Evolutionary conservation across 2,888 invertebrate genomes (phyloP).

Genomic region (Phortica magna): DNA sequence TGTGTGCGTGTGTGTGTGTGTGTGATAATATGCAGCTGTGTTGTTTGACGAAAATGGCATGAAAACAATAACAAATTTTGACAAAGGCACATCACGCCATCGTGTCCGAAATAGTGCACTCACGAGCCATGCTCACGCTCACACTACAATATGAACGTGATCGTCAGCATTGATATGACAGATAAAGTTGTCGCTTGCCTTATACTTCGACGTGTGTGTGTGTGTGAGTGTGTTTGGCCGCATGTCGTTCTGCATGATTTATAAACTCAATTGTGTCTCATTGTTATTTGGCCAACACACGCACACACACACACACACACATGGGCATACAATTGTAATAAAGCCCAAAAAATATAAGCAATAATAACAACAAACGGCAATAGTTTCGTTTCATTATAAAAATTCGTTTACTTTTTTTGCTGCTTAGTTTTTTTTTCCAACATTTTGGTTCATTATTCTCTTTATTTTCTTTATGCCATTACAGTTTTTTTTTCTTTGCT

Average conservation of each 20-base stretch:
- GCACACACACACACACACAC: neutral
- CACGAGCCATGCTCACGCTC: neutral
- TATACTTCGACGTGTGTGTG: neutral
- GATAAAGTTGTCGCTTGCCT: constrained; percentile 52
- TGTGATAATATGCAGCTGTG: constrained; percentile 24
- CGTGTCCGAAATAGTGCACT: neutral
- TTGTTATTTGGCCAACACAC: constrained; percentile 6
- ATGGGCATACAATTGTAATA: neutral
- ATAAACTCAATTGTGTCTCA: constrained; percentile 52
- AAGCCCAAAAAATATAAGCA: neutral
- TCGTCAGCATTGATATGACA: constrained; percentile 12
- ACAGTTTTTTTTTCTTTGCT: no score
- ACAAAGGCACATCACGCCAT: neutral
- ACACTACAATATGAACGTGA: neutral
- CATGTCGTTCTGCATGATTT: constrained; percentile 60
- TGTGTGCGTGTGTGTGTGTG: neutral
- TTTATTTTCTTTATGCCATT: neutral
- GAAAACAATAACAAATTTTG: constrained; percentile 55
- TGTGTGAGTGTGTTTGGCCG: neutral
- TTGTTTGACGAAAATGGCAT: neutral
- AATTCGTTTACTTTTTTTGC: neutral
- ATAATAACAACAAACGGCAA: neutral
- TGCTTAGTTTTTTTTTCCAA: neutral
- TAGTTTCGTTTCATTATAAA: neutral
- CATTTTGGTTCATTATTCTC: neutral